These are phyloP conservation scores for Lucilia cuprina DNA, from an alignment of 1,140 invertebrate genomes.

Conservation along the genomic window DNA sequence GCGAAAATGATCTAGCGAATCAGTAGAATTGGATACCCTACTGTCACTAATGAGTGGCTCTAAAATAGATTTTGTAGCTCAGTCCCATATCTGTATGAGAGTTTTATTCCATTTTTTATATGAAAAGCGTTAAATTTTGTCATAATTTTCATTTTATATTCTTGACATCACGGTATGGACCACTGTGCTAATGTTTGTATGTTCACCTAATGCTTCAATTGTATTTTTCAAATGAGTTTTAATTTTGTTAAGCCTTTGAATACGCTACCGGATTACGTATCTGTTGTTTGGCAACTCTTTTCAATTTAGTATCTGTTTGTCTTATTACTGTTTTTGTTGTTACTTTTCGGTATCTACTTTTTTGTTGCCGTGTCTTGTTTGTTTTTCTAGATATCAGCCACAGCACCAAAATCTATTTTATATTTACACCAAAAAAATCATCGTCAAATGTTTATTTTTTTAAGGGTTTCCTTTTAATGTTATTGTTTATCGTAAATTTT, in stretches of 20 bases:
- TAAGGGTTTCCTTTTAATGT: conserved; percentile 27
- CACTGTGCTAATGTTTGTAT: too few relatives aligned
- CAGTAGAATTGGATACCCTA: too few relatives aligned
- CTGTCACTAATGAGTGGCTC: too few relatives aligned
- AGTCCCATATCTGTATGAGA: too few relatives aligned
- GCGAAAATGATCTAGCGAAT: too few relatives aligned
- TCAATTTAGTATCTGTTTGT: neutral
- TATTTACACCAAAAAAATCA: neutral
- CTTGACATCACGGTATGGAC: too few relatives aligned
- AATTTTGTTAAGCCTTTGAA: neutral
- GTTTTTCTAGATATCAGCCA: conserved; percentile 1
- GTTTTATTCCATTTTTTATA: too few relatives aligned
- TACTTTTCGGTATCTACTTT: neutral
- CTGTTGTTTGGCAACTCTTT: conserved; percentile 22
- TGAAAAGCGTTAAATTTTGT: too few relatives aligned
- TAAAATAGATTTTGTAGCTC: too few relatives aligned
- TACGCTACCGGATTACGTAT: conserved; percentile 20
- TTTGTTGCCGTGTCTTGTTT: conserved; percentile 12
- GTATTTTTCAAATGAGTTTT: neutral
- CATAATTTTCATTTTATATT: too few relatives aligned
- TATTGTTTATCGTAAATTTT: conserved; percentile 18
- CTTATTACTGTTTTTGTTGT: neutral
- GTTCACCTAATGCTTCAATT: neutral
- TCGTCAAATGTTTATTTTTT: conserved; percentile 23
- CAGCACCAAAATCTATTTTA: neutral